Evolutionary conservation across 2,113 vertebrate genomes (phyloP).

Genomic region (Gadus macrocephalus): DNA sequence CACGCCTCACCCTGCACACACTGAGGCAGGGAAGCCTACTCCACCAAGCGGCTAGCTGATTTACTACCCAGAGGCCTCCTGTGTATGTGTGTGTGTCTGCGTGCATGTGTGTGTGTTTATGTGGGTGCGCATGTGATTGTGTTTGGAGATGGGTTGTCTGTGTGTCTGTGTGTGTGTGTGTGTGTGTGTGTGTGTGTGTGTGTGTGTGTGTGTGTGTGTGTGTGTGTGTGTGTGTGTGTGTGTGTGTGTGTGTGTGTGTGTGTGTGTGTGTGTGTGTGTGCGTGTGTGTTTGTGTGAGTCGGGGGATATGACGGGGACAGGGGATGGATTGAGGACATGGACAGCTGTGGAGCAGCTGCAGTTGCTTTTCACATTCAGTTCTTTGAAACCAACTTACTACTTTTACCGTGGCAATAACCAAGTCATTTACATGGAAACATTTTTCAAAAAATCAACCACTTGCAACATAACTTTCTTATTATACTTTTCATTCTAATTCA

Average conservation of each 20-base stretch:
- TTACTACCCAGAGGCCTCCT: slow-evolving; percentile 13
- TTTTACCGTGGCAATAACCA: too few species aligned
- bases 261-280: too few species aligned
- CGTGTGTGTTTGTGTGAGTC: background rate
- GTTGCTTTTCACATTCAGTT: background rate
- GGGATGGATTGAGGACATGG: slow-evolving; percentile 9
- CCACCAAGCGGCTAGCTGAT: slow-evolving; percentile 23
- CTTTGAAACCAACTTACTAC: background rate
- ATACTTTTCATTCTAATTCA: too few species aligned
- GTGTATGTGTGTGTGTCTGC: too few species aligned
- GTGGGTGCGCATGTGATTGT: too few species aligned
- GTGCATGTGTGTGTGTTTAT: too few species aligned
- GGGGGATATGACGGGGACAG: background rate
- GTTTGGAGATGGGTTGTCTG: too few species aligned
- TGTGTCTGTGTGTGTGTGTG: too few species aligned
- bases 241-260: background rate
- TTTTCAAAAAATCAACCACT: too few species aligned
- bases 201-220: background rate
- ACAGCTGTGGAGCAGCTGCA: slow-evolving; percentile 10
- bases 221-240: background rate
- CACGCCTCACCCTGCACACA: slow-evolving; percentile 39
- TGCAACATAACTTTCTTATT: too few species aligned
- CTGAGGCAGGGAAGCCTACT: slow-evolving; percentile 27
- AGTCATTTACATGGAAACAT: too few species aligned
- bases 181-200: too few species aligned